Evolutionary conservation across 2,113 vertebrate species (phyloP).

Genomic region (Turdus rufiventris): DNA sequence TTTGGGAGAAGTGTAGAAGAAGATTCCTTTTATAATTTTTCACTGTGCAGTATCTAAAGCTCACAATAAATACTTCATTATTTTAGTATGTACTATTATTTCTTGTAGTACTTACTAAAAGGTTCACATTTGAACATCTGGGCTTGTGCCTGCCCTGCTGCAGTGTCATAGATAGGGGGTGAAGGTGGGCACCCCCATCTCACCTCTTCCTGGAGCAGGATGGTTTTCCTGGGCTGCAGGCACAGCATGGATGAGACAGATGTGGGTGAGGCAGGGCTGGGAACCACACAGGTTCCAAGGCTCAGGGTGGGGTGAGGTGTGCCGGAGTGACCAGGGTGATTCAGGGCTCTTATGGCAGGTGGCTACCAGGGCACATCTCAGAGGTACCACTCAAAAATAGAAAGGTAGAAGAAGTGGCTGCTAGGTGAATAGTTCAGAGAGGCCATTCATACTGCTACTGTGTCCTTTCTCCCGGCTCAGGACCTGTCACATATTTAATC

Average conservation of each 20-base stretch:
- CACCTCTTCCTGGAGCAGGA: accelerated
- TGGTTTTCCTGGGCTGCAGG: not conserved
- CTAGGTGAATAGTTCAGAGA: not conserved
- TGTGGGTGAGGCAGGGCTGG: accelerated
- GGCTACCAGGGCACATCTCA: not conserved
- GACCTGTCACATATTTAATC: not conserved
- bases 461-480: not conserved
- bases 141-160: not conserved
- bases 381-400: not conserved
- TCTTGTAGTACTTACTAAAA: accelerated
- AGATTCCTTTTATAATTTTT: not conserved
- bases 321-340: accelerated
- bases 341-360: accelerated
- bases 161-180: accelerated
- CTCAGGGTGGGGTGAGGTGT: not conserved
- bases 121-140: not conserved
- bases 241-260: not conserved
- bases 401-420: not conserved
- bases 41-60: not conserved
- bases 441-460: not conserved
- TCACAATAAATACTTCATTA: not conserved
- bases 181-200: not conserved
- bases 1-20: not conserved
- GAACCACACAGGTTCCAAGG: accelerated
- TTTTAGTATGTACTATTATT: not conserved